Evolutionary conservation across 2,113 vertebrate species (phyloP), one percentile per base, ranked within the genome.

Genomic region (Pyrgilauda ruficollis): DNA sequence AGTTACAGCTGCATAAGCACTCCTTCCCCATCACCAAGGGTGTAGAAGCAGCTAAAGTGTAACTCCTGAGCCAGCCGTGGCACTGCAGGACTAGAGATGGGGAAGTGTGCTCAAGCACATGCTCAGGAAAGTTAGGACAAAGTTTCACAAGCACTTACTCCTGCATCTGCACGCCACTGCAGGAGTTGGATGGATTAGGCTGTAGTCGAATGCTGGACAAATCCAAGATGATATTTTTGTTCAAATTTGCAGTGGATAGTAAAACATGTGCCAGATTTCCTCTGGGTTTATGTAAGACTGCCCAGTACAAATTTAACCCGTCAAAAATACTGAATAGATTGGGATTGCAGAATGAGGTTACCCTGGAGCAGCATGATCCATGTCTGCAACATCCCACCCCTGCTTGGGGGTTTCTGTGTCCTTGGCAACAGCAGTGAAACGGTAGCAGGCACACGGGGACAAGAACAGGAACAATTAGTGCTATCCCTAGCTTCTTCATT

Each of bases 51-150:
- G 83, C 64, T 96, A 86, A 92, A 95, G 35, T 94, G 30, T n/a
- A 66, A 16, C 80, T 92, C 55, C 64, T 14, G 61, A 74, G 81
- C 95, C 90, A 95, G 89, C 59, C 0, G 93, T 78, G 95, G 94
- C 96, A 90, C 94, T 96, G 93, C 91, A 95, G 96, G 94, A 96
- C 74, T 10, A 52, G 83, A 0, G 15, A 96, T 95, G 76, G 52
- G 37, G 27, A 70, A 53, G 19, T 3, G 68, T 2, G 2, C 72
- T 86, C 30, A 2, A 67, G 47, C 72, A 46, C 15, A 9, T 3
- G 52, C 46, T 87, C 30, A 13, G 47, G 44, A 24, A 77, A 52
- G 18, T 67, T 15, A 33, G 46, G 31, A 62, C 11, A 18, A 47
- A 73, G 47, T 86, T 90, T 86, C 47, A 20, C 39, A 73, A 24